These are phyloP conservation scores for Smutsia temminckii DNA, from an alignment of 2,797 vertebrate species.

Conservation along the genomic window DNA sequence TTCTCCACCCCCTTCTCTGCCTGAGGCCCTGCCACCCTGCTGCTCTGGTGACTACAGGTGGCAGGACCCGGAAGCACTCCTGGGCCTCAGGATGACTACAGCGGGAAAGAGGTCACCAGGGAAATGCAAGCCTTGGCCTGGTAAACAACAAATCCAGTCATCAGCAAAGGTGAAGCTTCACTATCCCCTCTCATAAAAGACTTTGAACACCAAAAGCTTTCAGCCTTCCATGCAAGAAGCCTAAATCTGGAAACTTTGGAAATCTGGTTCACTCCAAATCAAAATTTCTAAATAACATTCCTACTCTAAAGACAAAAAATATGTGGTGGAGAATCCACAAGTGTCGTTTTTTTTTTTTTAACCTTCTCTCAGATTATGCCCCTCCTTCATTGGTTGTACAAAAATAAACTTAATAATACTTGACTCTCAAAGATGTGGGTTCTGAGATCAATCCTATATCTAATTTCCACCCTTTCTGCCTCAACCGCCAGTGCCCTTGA, in stretches of 20 bases:
- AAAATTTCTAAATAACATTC: slow-evolving; percentile 36
- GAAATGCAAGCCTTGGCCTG: slow-evolving; percentile 48
- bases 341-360: not conserved
- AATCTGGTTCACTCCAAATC: slow-evolving; percentile 33
- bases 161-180: slow-evolving; percentile 7
- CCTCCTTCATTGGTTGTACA: not conserved
- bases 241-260: slow-evolving; percentile 44
- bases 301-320: not conserved
- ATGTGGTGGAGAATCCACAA: not conserved
- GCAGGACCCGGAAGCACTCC: not conserved
- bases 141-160: slow-evolving; percentile 21
- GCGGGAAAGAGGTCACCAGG: not conserved
- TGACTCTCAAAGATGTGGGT: slow-evolving; percentile 29
- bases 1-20: not conserved
- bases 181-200: not conserved
- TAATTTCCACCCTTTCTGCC: not conserved
- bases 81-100: not conserved
- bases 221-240: slow-evolving; percentile 1
- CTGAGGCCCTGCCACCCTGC: not conserved
- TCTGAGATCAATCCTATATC: slow-evolving; percentile 3
- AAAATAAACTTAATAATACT: not conserved
- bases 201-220: slow-evolving; percentile 24
- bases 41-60: not conserved
- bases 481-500: not conserved
- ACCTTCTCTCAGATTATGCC: not conserved